A percentile compares a stretch with the other conserved stretches of the same genome.
Conservation (phyloP, 2,888 invertebrate genomes). For the Drosophila flavopinicola region DNA sequence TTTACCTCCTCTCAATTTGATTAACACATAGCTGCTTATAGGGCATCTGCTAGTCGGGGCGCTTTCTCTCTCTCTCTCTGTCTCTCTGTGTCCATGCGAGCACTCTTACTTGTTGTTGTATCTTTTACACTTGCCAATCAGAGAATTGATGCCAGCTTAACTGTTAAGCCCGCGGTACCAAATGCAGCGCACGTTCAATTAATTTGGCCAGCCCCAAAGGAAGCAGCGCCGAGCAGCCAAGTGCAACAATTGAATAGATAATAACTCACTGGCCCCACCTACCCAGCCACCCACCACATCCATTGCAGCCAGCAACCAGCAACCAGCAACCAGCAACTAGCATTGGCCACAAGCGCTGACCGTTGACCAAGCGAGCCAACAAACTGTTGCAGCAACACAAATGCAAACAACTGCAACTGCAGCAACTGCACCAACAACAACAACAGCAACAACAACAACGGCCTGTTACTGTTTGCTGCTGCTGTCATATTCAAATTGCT, state of each 20-base stretch:
- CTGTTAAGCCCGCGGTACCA: slow-evolving; percentile 15
- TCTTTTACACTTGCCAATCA: slow-evolving; percentile 60
- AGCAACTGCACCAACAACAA: slow-evolving; percentile 8
- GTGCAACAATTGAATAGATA: slow-evolving; percentile 83
- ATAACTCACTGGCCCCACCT: slow-evolving; percentile 83
- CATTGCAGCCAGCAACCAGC: slow-evolving; percentile 46
- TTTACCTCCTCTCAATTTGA: too few species aligned
- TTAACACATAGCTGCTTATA: neutral
- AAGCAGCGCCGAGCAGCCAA: slow-evolving; percentile 62
- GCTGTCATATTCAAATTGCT: slow-evolving; percentile 83
- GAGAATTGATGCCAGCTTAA: slow-evolving; percentile 15
- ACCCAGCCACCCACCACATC: slow-evolving; percentile 64
- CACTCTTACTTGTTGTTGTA: neutral
- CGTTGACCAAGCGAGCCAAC: slow-evolving; percentile 54
- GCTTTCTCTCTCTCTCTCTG: too few species aligned
- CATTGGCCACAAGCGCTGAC: slow-evolving; percentile 59
- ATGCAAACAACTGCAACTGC: slow-evolving; percentile 26
- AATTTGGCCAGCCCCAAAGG: slow-evolving; percentile 68
- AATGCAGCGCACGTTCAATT: slow-evolving; percentile 67
- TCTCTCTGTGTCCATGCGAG: too few species aligned
- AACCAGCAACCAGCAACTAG: slow-evolving; percentile 43
- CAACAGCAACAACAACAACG: slow-evolving; percentile 39
- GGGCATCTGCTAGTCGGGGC: neutral
- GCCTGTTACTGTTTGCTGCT: slow-evolving; percentile 75
- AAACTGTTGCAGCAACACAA: slow-evolving; percentile 34